A percentile compares a stretch with the other conserved stretches of the same genome.
These are phyloP conservation scores for Mus caroli DNA, from an alignment of 2,797 vertebrate genomes.

Conservation along the genomic window DNA sequence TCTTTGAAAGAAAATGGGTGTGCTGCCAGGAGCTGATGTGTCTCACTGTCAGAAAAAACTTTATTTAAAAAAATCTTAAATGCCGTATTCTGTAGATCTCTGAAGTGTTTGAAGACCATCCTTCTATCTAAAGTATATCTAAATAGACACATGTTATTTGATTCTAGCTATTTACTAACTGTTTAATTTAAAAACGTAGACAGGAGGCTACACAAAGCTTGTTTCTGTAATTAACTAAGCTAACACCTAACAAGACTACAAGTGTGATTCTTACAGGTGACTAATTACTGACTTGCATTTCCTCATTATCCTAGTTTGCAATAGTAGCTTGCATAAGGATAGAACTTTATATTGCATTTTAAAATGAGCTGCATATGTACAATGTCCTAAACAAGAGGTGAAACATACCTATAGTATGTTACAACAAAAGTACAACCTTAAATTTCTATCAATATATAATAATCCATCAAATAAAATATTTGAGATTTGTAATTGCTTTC, in stretches of 20 bases:
- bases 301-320: neutral
- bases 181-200: neutral
- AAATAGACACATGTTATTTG: neutral
- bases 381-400: neutral
- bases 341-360: neutral
- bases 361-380: neutral
- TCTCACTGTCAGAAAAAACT: neutral
- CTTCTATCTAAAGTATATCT: neutral
- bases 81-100: neutral
- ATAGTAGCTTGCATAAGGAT: neutral
- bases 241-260: neutral
- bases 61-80: neutral
- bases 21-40: neutral
- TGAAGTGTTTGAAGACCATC: neutral
- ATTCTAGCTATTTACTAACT: neutral
- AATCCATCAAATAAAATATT: neutral
- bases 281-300: neutral
- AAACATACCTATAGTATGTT: neutral
- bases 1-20: neutral
- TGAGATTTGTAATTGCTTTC: neutral
- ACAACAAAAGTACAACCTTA: neutral
- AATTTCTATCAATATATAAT: neutral
- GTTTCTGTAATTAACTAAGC: neutral
- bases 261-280: neutral
- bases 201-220: neutral